Evolutionary conservation across 1,140 invertebrate genomes (phyloP).

Genomic region (Drosophila tristis): DNA sequence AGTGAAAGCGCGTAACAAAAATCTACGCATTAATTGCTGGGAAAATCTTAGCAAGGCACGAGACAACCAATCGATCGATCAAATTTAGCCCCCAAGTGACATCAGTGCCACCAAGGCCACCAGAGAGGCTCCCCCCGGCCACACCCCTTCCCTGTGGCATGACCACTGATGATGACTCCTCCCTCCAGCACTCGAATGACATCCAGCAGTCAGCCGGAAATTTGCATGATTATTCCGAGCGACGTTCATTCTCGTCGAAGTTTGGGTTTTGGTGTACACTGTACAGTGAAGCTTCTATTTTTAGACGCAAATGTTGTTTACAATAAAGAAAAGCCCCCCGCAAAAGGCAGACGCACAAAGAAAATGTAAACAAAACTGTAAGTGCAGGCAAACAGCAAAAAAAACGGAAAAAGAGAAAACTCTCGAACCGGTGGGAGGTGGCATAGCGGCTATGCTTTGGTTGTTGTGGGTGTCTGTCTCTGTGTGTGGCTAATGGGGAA

Average conservation of each 20-base stretch:
- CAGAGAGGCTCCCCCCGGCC: too few species aligned
- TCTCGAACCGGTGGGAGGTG: too few species aligned
- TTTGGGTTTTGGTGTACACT: constrained; percentile 18
- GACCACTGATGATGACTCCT: too few species aligned
- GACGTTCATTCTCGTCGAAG: constrained; percentile 7
- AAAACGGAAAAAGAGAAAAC: constrained; percentile 7
- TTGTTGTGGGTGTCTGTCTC: constrained; percentile 6
- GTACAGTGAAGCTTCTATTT: constrained; percentile 38
- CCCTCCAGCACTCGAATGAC: not conserved
- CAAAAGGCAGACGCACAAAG: constrained; percentile 29
- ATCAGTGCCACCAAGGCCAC: too few species aligned
- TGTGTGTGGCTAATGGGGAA: constrained; percentile 38
- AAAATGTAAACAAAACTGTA: constrained; percentile 55
- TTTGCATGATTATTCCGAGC: constrained; percentile 51
- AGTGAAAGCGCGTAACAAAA: constrained; percentile 62
- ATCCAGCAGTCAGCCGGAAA: constrained; percentile 50
- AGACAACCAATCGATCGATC: too few species aligned
- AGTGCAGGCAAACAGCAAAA: constrained; percentile 39
- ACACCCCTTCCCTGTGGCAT: too few species aligned
- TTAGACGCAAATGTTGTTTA: constrained; percentile 46
- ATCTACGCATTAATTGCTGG: constrained; percentile 15
- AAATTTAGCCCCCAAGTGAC: too few species aligned
- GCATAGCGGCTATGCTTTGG: not conserved
- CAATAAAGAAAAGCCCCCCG: constrained; percentile 16
- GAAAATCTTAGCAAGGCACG: not conserved